Base-by-base conservation (phyloP, 2,888 invertebrate genomes). In the Odontomyia ornata region DNA sequence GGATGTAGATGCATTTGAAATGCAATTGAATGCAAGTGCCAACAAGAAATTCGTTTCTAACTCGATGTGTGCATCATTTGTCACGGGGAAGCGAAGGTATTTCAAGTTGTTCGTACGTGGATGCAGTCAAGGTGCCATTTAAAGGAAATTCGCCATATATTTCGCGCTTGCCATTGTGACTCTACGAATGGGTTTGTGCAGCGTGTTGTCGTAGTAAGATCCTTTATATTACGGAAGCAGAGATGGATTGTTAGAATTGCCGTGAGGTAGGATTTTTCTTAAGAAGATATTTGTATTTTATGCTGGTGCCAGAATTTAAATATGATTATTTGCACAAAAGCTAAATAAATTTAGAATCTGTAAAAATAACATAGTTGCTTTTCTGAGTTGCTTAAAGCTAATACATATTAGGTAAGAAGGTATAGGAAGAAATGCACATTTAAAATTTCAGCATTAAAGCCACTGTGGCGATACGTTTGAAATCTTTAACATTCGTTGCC, bases 1-100 rank as follows among this genome's bases (percentile, higher is more conserved):
- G 57, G 36, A 57, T 69, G 73, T 57, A 73, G 60, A 60, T 57
- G 18, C 57, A 57, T 4, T 57, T 56, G 1, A n/a, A 21, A 36
- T 73, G 36, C 60, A 60, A 73, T 57, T 57, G 57, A 57, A 73
- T 57, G 57, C 73, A 36, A 73, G 36, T 73, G 57, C 73, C 28
- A 57, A 36, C 23, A 57, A 21, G 21, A 60, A 36, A 57, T 73
- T 36, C 73, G 60, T 73, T 30, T 57, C 60, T 21, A 30, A 30
- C 60, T 18, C 30, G 18, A 56, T 72, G 43, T 73, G 73, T 60
- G 27, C 60, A 73, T 60, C 73, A 60, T 73, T 36, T 60, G 72
- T 56, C 60, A 60, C 36, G 9, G 23, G 60, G 43, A 25, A 23
- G 43, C 28, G 36, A 43, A 73, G 36, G 57, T 27, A 11, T 47